A percentile compares a stretch with the other conserved stretches of the same genome.
Conservation (phyloP, 2,113 vertebrate species). For the Pteronura brasiliensis region DNA sequence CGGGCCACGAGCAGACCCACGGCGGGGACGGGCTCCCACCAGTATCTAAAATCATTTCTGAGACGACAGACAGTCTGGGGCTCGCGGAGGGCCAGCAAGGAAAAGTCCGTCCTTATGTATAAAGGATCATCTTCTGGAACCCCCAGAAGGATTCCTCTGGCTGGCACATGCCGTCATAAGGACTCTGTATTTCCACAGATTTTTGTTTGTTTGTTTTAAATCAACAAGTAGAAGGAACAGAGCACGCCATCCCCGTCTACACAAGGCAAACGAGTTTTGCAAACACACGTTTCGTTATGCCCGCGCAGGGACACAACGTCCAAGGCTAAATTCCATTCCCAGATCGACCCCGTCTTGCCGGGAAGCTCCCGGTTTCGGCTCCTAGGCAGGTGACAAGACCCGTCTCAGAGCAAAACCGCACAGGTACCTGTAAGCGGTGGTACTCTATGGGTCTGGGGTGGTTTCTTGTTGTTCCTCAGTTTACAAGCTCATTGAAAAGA, state of each 20-base stretch:
- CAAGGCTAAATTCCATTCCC: background rate
- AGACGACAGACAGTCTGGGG: background rate
- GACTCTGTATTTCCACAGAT: fast-evolving
- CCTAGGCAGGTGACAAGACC: background rate
- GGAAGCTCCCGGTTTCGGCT: fast-evolving
- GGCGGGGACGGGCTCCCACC: fast-evolving
- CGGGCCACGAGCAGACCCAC: fast-evolving
- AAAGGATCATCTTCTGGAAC: fast-evolving
- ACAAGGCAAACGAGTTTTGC: background rate
- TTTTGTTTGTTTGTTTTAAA: background rate
- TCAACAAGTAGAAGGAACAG: background rate
- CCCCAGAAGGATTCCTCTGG: background rate
- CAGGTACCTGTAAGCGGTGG: fast-evolving
- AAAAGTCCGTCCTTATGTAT: background rate
- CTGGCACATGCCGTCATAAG: background rate
- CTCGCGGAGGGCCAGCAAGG: fast-evolving
- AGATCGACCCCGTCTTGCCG: background rate
- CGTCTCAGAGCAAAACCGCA: background rate
- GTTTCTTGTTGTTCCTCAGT: no score
- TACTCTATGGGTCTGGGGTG: fast-evolving
- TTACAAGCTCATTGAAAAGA: background rate
- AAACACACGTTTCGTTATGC: no score
- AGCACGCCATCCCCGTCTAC: fast-evolving
- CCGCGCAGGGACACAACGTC: no score
- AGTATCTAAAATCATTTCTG: fast-evolving